Evolutionary conservation across 2,888 invertebrate species (phyloP), one percentile per base, ranked within the genome.

Genomic region (Sarcophaga variegata): DNA sequence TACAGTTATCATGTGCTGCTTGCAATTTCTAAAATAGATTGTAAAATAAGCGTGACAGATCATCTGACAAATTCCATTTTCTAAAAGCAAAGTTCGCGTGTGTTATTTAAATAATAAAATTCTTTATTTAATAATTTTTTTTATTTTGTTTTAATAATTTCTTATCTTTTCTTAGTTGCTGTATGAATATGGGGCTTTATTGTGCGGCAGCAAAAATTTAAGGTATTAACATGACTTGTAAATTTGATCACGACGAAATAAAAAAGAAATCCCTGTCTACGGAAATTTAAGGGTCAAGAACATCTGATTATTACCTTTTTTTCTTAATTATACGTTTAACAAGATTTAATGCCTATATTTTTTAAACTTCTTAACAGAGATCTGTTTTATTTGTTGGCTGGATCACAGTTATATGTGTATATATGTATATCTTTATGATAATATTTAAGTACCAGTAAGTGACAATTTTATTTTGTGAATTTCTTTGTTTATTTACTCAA

Each of bases 101-200:
- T 67, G 64, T 49, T 69, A 47, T 69, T 69, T 47, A 47, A 69
- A 54, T 14, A 54, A 54, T 54, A 54, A 54, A 14, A 49, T 22
- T 69, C 8, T 49, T 47, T 69, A 20, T 45, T 45, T 45, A 20
- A 67, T 20, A 45, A 11, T 64, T 67, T 37, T 27, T 6, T 37
- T 37, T 37, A 11, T 64, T 67, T 37, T 37, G 37, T 37, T 37
- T 37, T 37, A 37, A 12, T 22, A 69, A 69, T 20, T 69, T 27
- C 22, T 69, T 69, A 49, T 69, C 49, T 12, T 69, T 69, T 49
- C 17, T 66, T 37, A 20, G 67, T 37, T 17, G 12, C 47, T 69
- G 67, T 20, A 22, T 4, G 37, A 3, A 37, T 66, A n/a, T 37
- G 27, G 8, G 14, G 54, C n/a, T 45, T 69, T 20, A 69, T 14